phyloP scores from a whole-genome alignment of 2,113 vertebrate species.

The Anoplopoma fimbria region DNA sequence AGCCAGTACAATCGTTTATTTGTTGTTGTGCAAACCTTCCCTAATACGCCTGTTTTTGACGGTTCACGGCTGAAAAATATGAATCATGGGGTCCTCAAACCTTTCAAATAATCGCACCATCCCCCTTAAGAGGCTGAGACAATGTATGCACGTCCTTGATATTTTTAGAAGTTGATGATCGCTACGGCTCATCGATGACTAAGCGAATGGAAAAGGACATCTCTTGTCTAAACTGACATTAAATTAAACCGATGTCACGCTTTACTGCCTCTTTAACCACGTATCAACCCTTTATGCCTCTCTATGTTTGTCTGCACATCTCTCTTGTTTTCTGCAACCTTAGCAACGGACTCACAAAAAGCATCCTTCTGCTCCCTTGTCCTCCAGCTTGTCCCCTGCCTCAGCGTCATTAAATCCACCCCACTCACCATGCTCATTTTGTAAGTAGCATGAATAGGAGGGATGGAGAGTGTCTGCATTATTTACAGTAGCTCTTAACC shows the following conservation, averaged over 20 bases:
- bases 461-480: conserved; percentile 67
- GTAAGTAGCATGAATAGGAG: conserved; percentile 27
- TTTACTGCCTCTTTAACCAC: conserved; percentile 9
- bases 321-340: conserved; percentile 11
- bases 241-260: conserved; percentile 45
- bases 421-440: conserved; percentile 40
- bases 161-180: conserved; percentile 51
- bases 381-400: conserved; percentile 35
- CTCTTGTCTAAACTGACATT: conserved; percentile 4
- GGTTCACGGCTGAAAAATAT: too few relatives aligned
- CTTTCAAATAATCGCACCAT: conserved; percentile 24
- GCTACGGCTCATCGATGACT: conserved; percentile 22
- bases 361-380: background rate
- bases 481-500: conserved; percentile 74
- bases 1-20: conserved; percentile 35
- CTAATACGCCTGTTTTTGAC: conserved; percentile 17
- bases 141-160: conserved; percentile 23
- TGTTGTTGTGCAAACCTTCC: conserved; percentile 30
- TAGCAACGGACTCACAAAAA: background rate
- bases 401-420: background rate
- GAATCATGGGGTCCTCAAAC: conserved; percentile 25
- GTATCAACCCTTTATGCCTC: conserved; percentile 9
- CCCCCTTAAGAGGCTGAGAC: conserved; percentile 6
- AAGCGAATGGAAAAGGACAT: conserved; percentile 22
- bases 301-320: background rate